Evolutionary conservation across 2,797 vertebrate genomes (phyloP), one percentile per base, ranked within the genome.

Genomic region (Anabacerthia variegaticeps): DNA sequence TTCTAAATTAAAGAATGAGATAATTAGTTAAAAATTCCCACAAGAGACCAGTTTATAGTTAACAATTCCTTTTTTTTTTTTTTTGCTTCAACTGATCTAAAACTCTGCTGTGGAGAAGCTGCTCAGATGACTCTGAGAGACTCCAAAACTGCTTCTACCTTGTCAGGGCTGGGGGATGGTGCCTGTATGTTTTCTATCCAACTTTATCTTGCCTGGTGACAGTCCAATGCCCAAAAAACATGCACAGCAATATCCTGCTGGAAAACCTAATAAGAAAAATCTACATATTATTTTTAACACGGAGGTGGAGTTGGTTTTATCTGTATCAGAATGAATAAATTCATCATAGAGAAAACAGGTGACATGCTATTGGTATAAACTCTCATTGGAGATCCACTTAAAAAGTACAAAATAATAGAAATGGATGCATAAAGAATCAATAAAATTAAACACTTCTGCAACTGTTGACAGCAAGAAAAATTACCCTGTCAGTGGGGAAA

Each of bases 381-480:
- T 34, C 54, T 73, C 59, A 44, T 6, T 16, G 24, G 55, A 87
- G 27, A 87, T 12, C 66, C 30, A 51, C 36, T 39, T 56, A 73
- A 49, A 69, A 8, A 27, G 34, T 43, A 91, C 39, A 69, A 63
- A 96, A 85, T 91, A 80, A 88, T 44, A 88, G 30, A 73, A 95
- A 74, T 15, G 22, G 36, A 85, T 69, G 39, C 88, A 88, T 67
- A 74, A 89, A 54, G 41, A 82, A 83, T 71, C 68, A 85, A 83
- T 85, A 77, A 89, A 89, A 85, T 94, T 91, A 92, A 94, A 94
- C 65, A 62, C 28, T 82, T 87, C 69, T 83, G 52, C 65, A 82
- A 16, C 30, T 71, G 61, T 9, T 87, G 78, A 74, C 92, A 93
- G 65, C 19, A 92, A 94, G 78, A 93, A 82, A 88, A 94, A 87